Conservation (phyloP, 2,113 vertebrate genomes). For the Anoura caudifer region DNA sequence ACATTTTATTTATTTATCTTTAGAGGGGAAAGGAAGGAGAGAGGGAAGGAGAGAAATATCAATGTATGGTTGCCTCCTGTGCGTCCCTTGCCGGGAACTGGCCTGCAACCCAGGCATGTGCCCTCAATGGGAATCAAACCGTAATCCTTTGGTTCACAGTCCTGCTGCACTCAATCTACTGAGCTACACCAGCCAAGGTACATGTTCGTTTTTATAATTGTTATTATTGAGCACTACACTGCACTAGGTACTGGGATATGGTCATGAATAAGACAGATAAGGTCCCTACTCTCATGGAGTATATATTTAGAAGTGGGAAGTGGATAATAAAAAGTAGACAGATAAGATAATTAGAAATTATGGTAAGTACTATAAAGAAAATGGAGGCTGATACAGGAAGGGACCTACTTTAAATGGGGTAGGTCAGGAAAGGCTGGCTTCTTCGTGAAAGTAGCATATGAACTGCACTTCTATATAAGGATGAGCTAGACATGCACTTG, state of each 20-base stretch:
- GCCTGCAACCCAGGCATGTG: too few species aligned
- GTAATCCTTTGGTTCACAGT: too few species aligned
- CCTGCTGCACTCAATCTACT: too few species aligned
- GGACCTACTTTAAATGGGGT: background rate
- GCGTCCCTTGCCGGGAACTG: too few species aligned
- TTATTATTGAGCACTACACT: background rate
- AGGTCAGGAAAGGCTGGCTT: background rate
- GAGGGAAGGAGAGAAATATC: too few species aligned
- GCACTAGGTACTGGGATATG: background rate
- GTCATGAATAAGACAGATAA: background rate
- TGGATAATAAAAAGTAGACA: background rate
- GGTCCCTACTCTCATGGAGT: background rate
- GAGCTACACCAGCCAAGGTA: too few species aligned
- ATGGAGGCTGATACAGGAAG: background rate
- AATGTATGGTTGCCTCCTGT: too few species aligned
- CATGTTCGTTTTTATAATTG: background rate
- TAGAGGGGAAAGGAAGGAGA: too few species aligned
- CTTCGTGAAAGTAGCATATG: background rate
- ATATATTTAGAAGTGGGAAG: background rate
- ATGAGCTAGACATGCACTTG: background rate
- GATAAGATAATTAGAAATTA: background rate
- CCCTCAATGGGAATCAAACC: too few species aligned
- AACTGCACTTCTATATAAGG: background rate
- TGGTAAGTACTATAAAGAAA: background rate
- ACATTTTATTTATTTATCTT: too few species aligned